Evolutionary conservation across 1,140 invertebrate genomes (phyloP), one percentile per base, ranked within the genome.

Genomic region (Pteromalus puparum): DNA sequence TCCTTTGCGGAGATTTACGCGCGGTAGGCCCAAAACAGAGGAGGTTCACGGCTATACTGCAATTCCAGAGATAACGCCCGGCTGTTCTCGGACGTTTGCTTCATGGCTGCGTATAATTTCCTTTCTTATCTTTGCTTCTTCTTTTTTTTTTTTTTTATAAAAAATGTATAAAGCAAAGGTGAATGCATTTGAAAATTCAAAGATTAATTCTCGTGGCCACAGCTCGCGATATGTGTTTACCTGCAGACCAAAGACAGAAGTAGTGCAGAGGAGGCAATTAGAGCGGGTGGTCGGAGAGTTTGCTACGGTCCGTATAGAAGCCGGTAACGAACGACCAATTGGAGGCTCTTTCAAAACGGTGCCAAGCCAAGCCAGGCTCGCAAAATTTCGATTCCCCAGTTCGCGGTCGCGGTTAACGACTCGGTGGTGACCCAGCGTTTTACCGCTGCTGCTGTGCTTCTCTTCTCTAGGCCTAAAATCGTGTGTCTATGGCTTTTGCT

Each of bases 191-290:
- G 30, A 34, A 34, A 34, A 34, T 5, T 5, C 30, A 34, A 34
- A 34, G 30, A 34, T 34, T 34, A 34, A 34, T 34, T 34, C 30
- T 5, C 3, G 30, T 0, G 30, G 30, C 10, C 10, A 26, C n/a
- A 70, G 9, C n/a, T 30, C 34, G 24, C 10, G 42, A 10, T 28
- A 13, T 70, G 24, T 70, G 67, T 30, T 6, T 68, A 26, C 26
- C 34, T 73, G 18, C 61, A 65, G 5, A 10, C 70, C 10, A 34
- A 18, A 24, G 34, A 75, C 21, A 75, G 1, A 21, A 1, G 67
- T 9, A 46, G 38, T n/a, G 4, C n/a, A 78, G 38, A 78, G 24
- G 48, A 26, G 85, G 86, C 86, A 89, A 89, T 89, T 89, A 89
- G 88, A 88, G 86, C 86, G 84, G 85, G 87, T 87, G 86, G 87